Base-by-base conservation (phyloP, 1,140 invertebrate genomes). In the Cotesia chilonis region DNA sequence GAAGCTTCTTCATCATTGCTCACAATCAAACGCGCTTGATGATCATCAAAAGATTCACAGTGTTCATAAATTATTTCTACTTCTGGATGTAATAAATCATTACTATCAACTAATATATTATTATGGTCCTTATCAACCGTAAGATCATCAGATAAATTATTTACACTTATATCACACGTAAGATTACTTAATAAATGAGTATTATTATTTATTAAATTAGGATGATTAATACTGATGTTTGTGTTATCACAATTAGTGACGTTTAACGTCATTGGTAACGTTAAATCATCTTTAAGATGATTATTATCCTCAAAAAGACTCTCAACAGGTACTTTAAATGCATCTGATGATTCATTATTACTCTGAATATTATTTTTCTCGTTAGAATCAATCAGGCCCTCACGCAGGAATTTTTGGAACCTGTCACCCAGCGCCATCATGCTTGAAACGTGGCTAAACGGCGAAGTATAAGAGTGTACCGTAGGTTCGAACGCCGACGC, bases 371-470 rank as follows among this genome's bases (percentile, higher is more conserved):
- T 61, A 38, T 69, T 78, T 38, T 57, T 36, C 66, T 68, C 47
- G 20, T 57, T 20, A 51, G 37, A 52, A 10, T 14, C 41, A 6
- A 67, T 68, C 61, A 63, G 73, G 4, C 75, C 61, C 0, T 82
- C 81, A 1, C 78, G 72, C 64, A 83, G 59, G 61, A 81, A 83
- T 57, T 81, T 79, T 47, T 83, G 80, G 61, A 83, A 71, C 54
- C 74, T 83, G 60, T 80, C 80, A 47, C 80, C 81, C 4, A 81
- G 55, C 4, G 77, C 73, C 71, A 82, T 75, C 70, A 80, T 67
- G 10, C 72, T 77, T 47, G 71, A 81, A 4, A 79, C 72, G 36
- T 74, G 73, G 20, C 73, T 78, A 28, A 81, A 78, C 3, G 81
- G 7, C 0, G 78, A 57, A 71, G 74, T 78, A 41, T 66, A 78